phyloP scores from a whole-genome alignment of 2,888 invertebrate genomes.

The Eledone cirrhosa region DNA sequence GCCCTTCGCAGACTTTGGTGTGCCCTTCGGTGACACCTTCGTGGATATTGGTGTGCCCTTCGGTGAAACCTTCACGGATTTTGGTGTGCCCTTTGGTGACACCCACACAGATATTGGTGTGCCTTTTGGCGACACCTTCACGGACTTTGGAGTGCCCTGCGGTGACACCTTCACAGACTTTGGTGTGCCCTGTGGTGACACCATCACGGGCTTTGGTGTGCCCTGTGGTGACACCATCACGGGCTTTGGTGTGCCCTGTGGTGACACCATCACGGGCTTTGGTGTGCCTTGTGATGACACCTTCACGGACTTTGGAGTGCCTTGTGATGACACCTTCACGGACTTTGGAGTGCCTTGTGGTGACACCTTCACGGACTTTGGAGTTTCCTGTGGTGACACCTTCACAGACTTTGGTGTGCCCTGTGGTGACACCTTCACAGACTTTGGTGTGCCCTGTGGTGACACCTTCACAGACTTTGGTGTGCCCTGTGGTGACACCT shows the following conservation, averaged over 20 bases:
- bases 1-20: too few relatives aligned
- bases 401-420: constrained; percentile 29
- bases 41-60: not conserved
- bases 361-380: constrained; percentile 31
- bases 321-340: constrained; percentile 31
- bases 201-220: constrained; percentile 32
- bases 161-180: constrained; percentile 25
- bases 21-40: too few relatives aligned
- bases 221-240: constrained; percentile 18
- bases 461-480: constrained; percentile 30
- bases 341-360: constrained; percentile 34
- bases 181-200: constrained; percentile 11
- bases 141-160: constrained; percentile 18
- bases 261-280: constrained; percentile 35
- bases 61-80: not conserved
- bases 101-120: not conserved
- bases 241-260: constrained; percentile 33
- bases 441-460: constrained; percentile 30
- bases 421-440: constrained; percentile 29
- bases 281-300: too few relatives aligned
- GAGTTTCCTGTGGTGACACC: constrained; percentile 26
- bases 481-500: constrained; percentile 24
- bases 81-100: not conserved
- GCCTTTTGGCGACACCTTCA: constrained; percentile 29
- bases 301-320: constrained; percentile 33